These are phyloP conservation scores for Trachelus tabidus DNA, from an alignment of 2,888 invertebrate genomes.

Conservation along the genomic window DNA sequence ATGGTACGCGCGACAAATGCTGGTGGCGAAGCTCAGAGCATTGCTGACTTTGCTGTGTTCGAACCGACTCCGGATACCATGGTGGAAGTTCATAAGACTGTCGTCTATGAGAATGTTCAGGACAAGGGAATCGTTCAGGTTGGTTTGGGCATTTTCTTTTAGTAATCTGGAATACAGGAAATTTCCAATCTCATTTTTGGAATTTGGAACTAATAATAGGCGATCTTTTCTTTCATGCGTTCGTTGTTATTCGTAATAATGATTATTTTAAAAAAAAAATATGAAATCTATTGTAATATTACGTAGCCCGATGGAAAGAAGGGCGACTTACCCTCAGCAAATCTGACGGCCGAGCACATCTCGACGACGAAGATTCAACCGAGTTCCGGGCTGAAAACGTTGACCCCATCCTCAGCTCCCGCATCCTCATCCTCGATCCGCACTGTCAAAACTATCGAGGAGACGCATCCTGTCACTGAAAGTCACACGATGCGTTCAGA, in stretches of 20 bases:
- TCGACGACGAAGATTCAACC: constrained; percentile 58
- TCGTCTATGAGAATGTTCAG: constrained; percentile 71
- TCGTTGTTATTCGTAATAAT: no score
- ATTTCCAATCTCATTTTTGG: neutral
- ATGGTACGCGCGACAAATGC: constrained; percentile 80
- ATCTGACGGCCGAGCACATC: constrained; percentile 53
- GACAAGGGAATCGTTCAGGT: constrained; percentile 60
- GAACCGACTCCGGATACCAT: constrained; percentile 77
- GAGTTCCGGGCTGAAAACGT: constrained; percentile 49
- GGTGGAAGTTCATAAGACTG: constrained; percentile 76
- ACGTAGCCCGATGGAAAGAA: constrained; percentile 54
- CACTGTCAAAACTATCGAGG: constrained; percentile 24
- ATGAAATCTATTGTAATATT: constrained; percentile 4
- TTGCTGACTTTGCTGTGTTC: constrained; percentile 81
- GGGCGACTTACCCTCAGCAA: constrained; percentile 54
- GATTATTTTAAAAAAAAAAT: no score
- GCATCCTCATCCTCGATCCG: constrained; percentile 42
- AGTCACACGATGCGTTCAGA: constrained; percentile 52
- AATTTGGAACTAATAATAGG: constrained; percentile 1
- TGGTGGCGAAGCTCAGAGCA: constrained; percentile 85
- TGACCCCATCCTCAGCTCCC: constrained; percentile 43
- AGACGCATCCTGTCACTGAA: constrained; percentile 35
- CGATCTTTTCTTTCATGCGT: neutral
- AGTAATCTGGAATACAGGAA: constrained; percentile 15
- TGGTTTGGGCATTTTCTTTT: constrained; percentile 19